Percentiles rank a stretch among this genome's conserved stretches.
These are phyloP conservation scores for Tapera naevia DNA, from an alignment of 2,797 vertebrate species.

Conservation along the genomic window DNA sequence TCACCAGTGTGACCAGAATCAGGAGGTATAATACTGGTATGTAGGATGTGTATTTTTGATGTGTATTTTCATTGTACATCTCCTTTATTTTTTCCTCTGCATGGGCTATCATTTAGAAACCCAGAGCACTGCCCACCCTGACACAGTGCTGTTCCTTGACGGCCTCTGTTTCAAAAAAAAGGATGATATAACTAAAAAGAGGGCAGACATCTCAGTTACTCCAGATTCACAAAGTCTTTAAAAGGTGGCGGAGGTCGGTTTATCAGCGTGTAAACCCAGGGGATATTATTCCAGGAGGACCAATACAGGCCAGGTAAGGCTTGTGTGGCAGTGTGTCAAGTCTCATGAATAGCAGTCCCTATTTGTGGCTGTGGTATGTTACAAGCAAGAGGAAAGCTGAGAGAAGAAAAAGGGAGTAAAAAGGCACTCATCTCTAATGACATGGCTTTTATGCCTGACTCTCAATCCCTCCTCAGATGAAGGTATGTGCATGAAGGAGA, in stretches of 20 bases:
- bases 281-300: not conserved
- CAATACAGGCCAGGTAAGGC: not conserved
- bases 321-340: not conserved
- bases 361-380: not conserved
- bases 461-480: not conserved
- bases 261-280: not conserved
- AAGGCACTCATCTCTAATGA: not conserved
- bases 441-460: not conserved
- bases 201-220: not conserved
- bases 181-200: not conserved
- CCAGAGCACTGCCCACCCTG: not conserved
- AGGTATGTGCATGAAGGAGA: not conserved
- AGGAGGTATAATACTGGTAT: not conserved
- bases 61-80: not conserved
- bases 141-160: not conserved
- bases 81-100: not conserved
- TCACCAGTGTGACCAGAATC: not conserved
- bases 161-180: not conserved
- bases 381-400: not conserved
- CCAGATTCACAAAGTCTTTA: not conserved
- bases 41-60: not conserved
- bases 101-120: not conserved
- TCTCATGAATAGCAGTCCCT: fast-evolving
- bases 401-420: not conserved
- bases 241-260: not conserved